Evolutionary conservation across 2,888 invertebrate species (phyloP).

Genomic region (Ormyrus thymus): DNA sequence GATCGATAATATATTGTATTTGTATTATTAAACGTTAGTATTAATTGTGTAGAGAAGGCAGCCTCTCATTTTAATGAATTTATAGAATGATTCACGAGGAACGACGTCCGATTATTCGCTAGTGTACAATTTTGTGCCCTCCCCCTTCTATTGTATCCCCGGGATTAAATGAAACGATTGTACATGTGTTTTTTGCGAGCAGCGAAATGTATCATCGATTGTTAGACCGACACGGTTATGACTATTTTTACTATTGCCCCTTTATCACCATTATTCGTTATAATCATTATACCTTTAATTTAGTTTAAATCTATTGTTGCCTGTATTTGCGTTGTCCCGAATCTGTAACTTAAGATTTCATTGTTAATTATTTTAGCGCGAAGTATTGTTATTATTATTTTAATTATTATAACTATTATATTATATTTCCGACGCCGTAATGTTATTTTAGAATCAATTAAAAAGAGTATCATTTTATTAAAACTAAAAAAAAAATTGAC

Average conservation of each 20-base stretch:
- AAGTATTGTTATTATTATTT: constrained; percentile 56
- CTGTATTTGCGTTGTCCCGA: constrained; percentile 47
- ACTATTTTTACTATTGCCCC: constrained; percentile 48
- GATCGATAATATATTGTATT: constrained; percentile 31
- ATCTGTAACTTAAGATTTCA: constrained; percentile 45
- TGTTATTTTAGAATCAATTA: constrained; percentile 58
- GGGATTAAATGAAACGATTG: constrained; percentile 31
- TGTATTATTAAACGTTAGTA: constrained; percentile 49
- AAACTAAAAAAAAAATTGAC: constrained; percentile 56
- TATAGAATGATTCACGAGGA: constrained; percentile 19
- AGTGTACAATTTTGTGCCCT: constrained; percentile 26
- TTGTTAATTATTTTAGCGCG: constrained; percentile 53
- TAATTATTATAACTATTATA: constrained; percentile 57
- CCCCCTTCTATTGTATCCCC: too few relatives aligned
- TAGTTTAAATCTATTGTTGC: constrained; percentile 43
- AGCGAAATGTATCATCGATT: constrained; percentile 34
- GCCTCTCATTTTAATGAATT: constrained; percentile 51
- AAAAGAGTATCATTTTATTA: constrained; percentile 64
- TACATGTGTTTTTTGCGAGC: constrained; percentile 15
- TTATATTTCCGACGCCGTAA: constrained; percentile 58
- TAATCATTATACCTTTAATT: constrained; percentile 42
- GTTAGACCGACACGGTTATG: constrained; percentile 49
- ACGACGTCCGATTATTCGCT: constrained; percentile 32
- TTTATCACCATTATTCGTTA: constrained; percentile 32
- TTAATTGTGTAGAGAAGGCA: constrained; percentile 40